Conservation (phyloP, 2,888 invertebrate genomes). For the Himalopsyche kuldschensis region DNA sequence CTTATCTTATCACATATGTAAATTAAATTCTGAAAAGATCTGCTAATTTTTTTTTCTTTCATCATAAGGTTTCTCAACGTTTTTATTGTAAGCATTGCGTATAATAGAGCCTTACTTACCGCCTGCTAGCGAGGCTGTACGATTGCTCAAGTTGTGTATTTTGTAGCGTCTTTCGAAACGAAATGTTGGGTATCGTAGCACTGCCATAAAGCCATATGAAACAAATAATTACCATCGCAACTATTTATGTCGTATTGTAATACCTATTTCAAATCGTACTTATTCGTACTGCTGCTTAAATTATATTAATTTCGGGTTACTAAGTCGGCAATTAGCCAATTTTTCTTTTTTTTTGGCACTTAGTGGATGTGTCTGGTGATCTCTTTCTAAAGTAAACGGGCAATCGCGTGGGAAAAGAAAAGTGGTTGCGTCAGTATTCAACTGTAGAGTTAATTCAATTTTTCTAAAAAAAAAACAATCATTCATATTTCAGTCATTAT, state of each 20-base stretch:
- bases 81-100: slow-evolving; percentile 24
- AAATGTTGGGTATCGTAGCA: slow-evolving; percentile 5
- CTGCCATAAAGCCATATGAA: not conserved
- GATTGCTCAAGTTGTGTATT: slow-evolving; percentile 22
- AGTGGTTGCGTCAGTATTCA: too few relatives aligned
- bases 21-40: not conserved
- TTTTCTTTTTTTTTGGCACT: too few relatives aligned
- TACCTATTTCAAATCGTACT: not conserved
- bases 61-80: slow-evolving; percentile 24
- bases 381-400: too few relatives aligned
- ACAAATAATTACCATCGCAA: not conserved
- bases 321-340: too few relatives aligned
- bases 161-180: slow-evolving; percentile 20
- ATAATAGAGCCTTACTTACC: slow-evolving; percentile 13
- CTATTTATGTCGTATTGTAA: not conserved
- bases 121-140: slow-evolving; percentile 11
- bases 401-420: too few relatives aligned
- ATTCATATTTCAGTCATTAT: too few relatives aligned
- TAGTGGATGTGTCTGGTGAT: too few relatives aligned
- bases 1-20: not conserved
- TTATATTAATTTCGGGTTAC: too few relatives aligned
- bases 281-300: too few relatives aligned
- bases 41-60: slow-evolving; percentile 12
- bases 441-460: too few relatives aligned
- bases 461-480: too few relatives aligned